Conservation (phyloP, 2,113 vertebrate species). For the Aramus guarauna region DNA sequence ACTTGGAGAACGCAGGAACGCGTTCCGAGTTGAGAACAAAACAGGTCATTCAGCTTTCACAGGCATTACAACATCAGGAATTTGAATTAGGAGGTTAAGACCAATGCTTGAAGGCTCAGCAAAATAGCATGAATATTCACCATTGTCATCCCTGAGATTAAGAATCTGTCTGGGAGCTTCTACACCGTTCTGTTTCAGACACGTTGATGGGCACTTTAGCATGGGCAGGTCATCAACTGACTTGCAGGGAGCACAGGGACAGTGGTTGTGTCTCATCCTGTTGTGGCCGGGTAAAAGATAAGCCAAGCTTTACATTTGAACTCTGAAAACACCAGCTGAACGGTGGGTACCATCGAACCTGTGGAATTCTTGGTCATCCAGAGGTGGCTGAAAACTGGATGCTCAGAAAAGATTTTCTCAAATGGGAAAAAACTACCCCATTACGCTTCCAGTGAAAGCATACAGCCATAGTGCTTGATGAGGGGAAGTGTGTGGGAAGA, state of each 20-base stretch:
- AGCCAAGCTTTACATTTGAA: neutral
- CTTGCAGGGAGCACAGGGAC: neutral
- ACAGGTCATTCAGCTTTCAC: neutral
- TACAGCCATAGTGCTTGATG: neutral
- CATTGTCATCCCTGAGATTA: neutral
- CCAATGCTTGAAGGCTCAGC: neutral
- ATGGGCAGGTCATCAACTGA: neutral
- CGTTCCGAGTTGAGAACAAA: neutral
- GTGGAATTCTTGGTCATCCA: neutral
- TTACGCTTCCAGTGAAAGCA: neutral
- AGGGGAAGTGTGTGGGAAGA: neutral
- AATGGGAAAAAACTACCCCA: neutral
- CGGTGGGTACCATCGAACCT: accelerated
- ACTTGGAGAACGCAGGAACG: neutral
- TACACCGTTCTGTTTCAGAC: neutral
- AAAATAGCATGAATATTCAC: neutral
- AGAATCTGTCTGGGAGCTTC: neutral
- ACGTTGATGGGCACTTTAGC: neutral
- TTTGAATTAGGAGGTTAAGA: neutral
- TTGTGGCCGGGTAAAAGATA: neutral
- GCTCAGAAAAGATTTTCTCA: neutral
- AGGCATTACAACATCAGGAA: neutral
- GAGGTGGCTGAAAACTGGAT: neutral
- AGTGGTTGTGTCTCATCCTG: neutral
- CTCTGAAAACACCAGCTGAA: neutral